These are phyloP conservation scores for Protophormia terraenovae DNA, from an alignment of 2,888 invertebrate genomes.

Conservation along the genomic window DNA sequence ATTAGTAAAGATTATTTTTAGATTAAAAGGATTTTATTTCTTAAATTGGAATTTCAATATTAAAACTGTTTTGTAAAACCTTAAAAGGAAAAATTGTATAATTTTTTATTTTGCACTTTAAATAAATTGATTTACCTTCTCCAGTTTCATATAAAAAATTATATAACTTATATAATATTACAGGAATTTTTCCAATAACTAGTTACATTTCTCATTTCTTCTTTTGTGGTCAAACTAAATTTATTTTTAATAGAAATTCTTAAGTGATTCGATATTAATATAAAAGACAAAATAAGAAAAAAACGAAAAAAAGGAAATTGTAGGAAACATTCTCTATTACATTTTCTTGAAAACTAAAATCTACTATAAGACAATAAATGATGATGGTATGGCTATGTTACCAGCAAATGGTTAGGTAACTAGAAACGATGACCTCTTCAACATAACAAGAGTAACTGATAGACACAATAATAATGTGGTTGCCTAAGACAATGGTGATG, in stretches of 20 bases:
- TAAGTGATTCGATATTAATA: neutral
- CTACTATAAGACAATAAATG: neutral
- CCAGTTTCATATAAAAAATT: neutral
- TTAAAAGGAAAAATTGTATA: too few relatives aligned
- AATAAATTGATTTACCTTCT: neutral
- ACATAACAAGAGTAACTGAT: neutral
- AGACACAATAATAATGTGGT: constrained; percentile 29
- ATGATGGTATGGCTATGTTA: neutral
- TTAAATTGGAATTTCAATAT: too few relatives aligned
- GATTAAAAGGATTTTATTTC: too few relatives aligned
- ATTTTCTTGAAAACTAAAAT: neutral
- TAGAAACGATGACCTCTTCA: constrained; percentile 12
- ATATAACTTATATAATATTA: neutral
- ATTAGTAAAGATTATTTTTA: too few relatives aligned
- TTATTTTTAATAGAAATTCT: constrained; percentile 32
- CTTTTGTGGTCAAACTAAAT: neutral
- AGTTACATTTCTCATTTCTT: neutral
- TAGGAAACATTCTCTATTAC: neutral
- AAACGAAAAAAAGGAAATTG: neutral
- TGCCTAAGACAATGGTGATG: neutral
- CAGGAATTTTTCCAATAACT: neutral
- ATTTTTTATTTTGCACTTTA: too few relatives aligned
- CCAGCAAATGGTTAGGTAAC: neutral
- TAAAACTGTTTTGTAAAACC: too few relatives aligned
- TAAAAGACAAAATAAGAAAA: neutral